Conservation (phyloP, 2,888 invertebrate genomes). For the Apamea anceps region DNA sequence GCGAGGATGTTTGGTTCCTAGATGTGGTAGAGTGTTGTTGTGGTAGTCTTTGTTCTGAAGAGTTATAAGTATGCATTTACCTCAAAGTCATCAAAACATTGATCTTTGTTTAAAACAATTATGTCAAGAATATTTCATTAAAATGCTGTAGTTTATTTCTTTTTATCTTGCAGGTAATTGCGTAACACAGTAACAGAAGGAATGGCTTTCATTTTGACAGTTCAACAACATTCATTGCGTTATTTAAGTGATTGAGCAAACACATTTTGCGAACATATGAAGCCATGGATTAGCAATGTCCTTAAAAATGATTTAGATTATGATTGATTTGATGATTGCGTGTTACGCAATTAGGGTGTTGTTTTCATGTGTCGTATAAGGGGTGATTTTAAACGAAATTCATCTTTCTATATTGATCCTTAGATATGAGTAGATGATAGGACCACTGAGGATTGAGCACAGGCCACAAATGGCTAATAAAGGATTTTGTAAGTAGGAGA, state of each 20-base stretch:
- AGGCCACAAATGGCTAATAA: not conserved
- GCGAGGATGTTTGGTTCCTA: constrained; percentile 2
- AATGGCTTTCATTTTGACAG: too few species aligned
- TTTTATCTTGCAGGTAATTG: not conserved
- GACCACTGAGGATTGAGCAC: too few species aligned
- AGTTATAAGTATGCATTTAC: not conserved
- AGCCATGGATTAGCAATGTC: too few species aligned
- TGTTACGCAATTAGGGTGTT: too few species aligned
- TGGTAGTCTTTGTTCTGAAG: not conserved
- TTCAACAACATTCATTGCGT: too few species aligned
- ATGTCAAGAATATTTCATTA: not conserved
- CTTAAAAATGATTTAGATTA: too few species aligned
- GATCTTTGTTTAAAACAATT: not conserved
- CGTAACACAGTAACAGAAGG: not conserved
- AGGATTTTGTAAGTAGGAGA: not conserved
- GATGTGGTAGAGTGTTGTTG: constrained; percentile 16
- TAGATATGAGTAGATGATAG: not conserved
- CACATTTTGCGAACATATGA: too few species aligned
- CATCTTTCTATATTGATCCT: not conserved
- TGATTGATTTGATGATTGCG: too few species aligned
- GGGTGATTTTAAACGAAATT: not conserved
- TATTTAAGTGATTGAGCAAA: too few species aligned
- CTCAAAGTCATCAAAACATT: not conserved
- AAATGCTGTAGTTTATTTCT: not conserved
- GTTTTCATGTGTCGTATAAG: not conserved